Percentiles rank a stretch among this genome's conserved stretches.
Conservation (phyloP, 1,140 invertebrate species). For the Dufourea novaeangliae region DNA sequence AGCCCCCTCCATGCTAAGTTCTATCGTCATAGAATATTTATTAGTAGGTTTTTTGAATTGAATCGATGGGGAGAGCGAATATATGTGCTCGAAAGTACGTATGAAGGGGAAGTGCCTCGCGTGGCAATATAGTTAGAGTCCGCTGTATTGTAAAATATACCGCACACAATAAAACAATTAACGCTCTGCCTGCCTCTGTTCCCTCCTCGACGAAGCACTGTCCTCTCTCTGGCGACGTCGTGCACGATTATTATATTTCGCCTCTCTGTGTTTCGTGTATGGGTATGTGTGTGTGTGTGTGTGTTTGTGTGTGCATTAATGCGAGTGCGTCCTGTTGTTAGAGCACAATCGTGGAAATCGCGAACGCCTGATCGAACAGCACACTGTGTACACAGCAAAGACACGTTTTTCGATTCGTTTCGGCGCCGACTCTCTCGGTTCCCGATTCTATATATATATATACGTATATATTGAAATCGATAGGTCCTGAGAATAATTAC, state of each 20-base stretch:
- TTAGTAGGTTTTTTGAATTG: too few species aligned
- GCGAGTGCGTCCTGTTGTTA: too few species aligned
- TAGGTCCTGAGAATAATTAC: slow-evolving; percentile 64
- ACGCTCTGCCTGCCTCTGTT: background rate
- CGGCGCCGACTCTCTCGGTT: slow-evolving; percentile 20
- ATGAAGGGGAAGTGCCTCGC: too few species aligned
- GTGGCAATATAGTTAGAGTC: too few species aligned
- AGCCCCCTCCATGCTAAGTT: too few species aligned
- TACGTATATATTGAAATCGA: slow-evolving; percentile 63
- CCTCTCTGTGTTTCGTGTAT: background rate
- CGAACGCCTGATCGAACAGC: slow-evolving; percentile 46
- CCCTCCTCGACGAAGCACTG: background rate
- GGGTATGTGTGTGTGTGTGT: background rate
- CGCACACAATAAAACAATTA: background rate
- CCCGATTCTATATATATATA: too few species aligned
- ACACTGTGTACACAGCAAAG: background rate
- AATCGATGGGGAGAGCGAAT: too few species aligned
- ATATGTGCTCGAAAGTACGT: too few species aligned
- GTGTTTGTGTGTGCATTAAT: background rate
- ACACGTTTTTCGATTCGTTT: background rate
- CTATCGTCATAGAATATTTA: too few species aligned
- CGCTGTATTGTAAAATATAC: too few species aligned
- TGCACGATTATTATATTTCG: too few species aligned
- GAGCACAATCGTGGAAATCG: slow-evolving; percentile 19
- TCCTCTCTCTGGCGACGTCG: background rate